Conservation (phyloP, 2,888 invertebrate genomes). For the Zaprionus obscuricornis region DNA sequence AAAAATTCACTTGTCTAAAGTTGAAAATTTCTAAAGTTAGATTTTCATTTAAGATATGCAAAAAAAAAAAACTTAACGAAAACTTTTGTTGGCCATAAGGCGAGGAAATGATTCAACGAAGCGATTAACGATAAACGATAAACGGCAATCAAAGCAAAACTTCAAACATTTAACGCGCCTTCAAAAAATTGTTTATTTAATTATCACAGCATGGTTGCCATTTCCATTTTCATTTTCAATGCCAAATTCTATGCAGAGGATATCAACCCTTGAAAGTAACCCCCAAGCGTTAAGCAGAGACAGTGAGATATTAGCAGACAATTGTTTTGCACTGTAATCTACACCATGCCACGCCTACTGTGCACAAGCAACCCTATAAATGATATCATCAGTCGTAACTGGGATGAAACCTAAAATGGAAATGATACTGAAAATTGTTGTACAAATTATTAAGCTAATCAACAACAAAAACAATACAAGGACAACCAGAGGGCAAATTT, state of each 20-base stretch:
- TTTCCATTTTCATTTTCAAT: background rate
- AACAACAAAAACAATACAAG: conserved; percentile 58
- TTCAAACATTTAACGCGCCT: conserved; percentile 62
- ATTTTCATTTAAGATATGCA: conserved; percentile 66
- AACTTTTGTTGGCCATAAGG: conserved; percentile 40
- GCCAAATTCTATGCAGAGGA: background rate
- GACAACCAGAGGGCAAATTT: conserved; percentile 54
- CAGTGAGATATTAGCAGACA: conserved; percentile 53
- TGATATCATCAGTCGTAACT: conserved; percentile 20
- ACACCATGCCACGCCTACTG: conserved; percentile 70
- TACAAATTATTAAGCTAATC: conserved; percentile 78
- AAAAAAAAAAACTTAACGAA: conserved; percentile 30
- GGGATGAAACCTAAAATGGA: conserved; percentile 6
- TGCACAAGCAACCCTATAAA: conserved; percentile 38
- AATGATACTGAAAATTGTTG: conserved; percentile 59
- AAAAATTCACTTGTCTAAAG: no score
- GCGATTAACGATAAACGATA: conserved; percentile 45
- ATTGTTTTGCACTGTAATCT: conserved; percentile 73
- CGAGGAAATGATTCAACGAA: conserved; percentile 28
- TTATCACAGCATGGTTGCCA: conserved; percentile 76
- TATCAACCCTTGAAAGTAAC: conserved; percentile 12
- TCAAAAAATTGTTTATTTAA: conserved; percentile 66
- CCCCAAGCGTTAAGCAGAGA: conserved; percentile 8
- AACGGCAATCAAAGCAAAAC: conserved; percentile 63
- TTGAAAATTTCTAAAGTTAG: conserved; percentile 32